Percentiles rank a stretch among this genome's conserved stretches.
Conservation (phyloP, 2,888 invertebrate genomes). For the Theodoxus fluviatilis region DNA sequence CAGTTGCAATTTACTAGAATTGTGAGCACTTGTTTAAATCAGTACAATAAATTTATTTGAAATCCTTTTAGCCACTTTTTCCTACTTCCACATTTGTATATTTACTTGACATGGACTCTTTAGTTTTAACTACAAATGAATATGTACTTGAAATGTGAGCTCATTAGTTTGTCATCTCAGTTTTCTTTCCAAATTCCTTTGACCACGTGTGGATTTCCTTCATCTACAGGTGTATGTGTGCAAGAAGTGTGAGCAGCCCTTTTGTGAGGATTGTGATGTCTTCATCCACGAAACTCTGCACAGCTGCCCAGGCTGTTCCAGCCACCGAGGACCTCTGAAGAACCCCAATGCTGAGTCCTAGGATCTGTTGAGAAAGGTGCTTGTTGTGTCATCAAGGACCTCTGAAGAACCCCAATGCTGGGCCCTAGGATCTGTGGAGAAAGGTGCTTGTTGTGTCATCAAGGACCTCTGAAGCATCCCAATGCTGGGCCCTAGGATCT, state of each 20-base stretch:
- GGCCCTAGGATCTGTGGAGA: too few relatives aligned
- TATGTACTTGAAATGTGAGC: constrained; percentile 15
- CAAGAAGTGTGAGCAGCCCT: constrained; percentile 78
- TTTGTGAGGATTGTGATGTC: constrained; percentile 95
- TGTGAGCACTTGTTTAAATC: too few relatives aligned
- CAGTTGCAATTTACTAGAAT: too few relatives aligned
- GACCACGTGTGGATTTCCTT: neutral
- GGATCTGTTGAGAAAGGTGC: too few relatives aligned
- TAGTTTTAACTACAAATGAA: constrained; percentile 27
- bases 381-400: too few relatives aligned
- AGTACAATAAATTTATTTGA: too few relatives aligned
- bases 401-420: too few relatives aligned
- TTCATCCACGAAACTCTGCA: constrained; percentile 93
- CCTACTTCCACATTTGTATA: neutral
- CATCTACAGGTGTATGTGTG: constrained; percentile 79
- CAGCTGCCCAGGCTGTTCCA: constrained; percentile 89
- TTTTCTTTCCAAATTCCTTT: neutral
- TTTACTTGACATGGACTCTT: neutral
- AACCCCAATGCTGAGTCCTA: too few relatives aligned
- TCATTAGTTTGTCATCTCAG: neutral
- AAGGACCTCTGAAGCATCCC: too few relatives aligned
- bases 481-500: too few relatives aligned
- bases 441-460: too few relatives aligned
- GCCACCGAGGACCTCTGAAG: constrained; percentile 46
- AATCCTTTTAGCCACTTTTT: too few relatives aligned